Conservation (phyloP, 2,797 vertebrate species). For the Sarcoramphus papa region DNA sequence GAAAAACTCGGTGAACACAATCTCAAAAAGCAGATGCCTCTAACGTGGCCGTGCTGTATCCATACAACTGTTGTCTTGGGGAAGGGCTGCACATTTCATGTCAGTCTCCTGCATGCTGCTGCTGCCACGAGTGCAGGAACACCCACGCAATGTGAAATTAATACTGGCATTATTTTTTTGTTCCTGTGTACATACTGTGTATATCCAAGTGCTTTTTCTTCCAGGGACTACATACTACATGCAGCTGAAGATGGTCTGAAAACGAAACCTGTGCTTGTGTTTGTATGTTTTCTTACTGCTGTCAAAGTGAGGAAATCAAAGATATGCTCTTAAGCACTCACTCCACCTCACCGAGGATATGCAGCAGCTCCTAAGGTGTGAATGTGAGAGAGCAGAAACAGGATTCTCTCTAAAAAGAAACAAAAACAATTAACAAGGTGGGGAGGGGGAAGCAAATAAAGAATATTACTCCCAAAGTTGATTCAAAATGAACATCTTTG, state of each 20-base stretch:
- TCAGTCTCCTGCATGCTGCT: rapidly evolving
- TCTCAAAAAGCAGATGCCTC: not conserved
- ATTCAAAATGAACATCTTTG: not conserved
- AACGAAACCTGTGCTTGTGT: not conserved
- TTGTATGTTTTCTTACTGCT: not conserved
- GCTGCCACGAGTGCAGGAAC: not conserved
- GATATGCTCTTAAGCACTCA: not conserved
- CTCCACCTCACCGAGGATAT: not conserved
- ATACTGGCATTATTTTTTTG: not conserved
- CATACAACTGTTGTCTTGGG: rapidly evolving
- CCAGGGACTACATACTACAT: not conserved
- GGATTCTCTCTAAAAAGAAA: not conserved
- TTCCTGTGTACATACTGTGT: not conserved
- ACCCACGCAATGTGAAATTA: not conserved
- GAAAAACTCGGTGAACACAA: not conserved
- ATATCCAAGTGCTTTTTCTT: not conserved
- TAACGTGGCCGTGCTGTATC: not conserved
- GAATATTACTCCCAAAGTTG: not conserved
- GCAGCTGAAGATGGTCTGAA: not conserved
- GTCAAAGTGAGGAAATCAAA: not conserved
- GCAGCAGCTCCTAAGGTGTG: not conserved
- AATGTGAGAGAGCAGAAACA: not conserved
- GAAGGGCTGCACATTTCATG: not conserved
- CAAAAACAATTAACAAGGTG: not conserved
- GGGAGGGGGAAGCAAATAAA: not conserved